These are phyloP conservation scores for Choloepus hoffmanni DNA, from an alignment of 2,113 vertebrate genomes.

Conservation along the genomic window DNA sequence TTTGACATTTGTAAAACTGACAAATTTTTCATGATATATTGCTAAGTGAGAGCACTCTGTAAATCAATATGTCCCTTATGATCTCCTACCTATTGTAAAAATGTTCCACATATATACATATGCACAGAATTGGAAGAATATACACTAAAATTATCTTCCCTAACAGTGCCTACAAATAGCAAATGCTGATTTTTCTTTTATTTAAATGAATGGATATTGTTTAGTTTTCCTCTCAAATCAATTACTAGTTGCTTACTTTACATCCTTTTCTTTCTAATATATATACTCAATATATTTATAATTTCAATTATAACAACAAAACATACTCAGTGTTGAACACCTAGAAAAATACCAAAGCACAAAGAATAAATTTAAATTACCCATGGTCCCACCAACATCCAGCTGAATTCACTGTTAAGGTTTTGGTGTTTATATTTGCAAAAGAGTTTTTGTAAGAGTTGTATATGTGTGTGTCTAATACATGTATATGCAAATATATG, in stretches of 20 bases:
- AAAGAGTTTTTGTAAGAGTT: background rate
- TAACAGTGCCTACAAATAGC: background rate
- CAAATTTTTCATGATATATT: background rate
- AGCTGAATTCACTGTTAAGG: background rate
- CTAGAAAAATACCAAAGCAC: background rate
- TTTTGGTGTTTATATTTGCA: background rate
- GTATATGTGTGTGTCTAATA: background rate
- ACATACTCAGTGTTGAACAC: background rate
- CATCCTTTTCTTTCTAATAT: background rate
- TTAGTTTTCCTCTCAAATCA: background rate
- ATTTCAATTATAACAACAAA: constrained; percentile 24
- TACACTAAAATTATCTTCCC: background rate
- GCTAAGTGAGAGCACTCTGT: background rate
- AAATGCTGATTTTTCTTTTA: background rate
- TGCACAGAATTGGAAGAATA: background rate
- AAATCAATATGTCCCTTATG: background rate
- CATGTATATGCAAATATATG: background rate
- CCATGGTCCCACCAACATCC: background rate
- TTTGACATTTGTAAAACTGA: background rate
- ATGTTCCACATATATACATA: background rate
- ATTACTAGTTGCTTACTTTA: background rate
- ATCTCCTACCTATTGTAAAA: background rate
- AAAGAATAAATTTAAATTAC: background rate
- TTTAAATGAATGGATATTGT: background rate
- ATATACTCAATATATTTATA: background rate